Base-by-base conservation (phyloP, 1,140 invertebrate species). In the Pseudobourletiella spinata region DNA sequence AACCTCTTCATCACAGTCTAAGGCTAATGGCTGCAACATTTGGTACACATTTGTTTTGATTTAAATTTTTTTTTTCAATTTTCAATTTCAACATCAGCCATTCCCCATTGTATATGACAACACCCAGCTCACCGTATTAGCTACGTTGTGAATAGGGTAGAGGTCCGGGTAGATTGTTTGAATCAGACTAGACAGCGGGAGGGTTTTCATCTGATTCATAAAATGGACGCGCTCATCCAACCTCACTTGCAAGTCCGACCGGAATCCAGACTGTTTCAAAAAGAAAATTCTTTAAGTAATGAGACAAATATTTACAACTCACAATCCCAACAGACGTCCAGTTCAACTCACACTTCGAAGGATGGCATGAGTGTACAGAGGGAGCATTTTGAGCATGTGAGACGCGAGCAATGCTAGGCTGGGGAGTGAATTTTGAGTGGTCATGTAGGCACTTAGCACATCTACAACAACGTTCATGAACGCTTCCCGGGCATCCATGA, bases 401-500 rank as follows among this genome's bases (percentile, higher is more conserved):
- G 90, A 87, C 26, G 84, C 84, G 58, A 87, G 75, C 16, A 99
- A 80, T 57, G 85, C 84, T 2, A 76, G 76, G 16, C 80, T 73
- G 39, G 77, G 73, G 58, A 80, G 79, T 3, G 75, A 75, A 35
- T 83, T 80, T 72, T 89, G 82, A 26, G 83, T 80, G 32, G 84
- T 68, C 72, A 86, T 85, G 74, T 88, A 98, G 3, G 92, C 84
- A 51, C 83, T 83, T 26, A 98, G 76, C 64, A 90, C 83, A 79
- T 99, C 96, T 46, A 95, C 83, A 2, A 87, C 90, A 39, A 92
- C 94, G 78, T 97, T 98, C 43, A 96, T 89, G 59, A 99, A 82
- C 11, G 95, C 96, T 76, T 99, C 96, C 51, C 93, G 79, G 2
- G 95, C 95, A 78, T 99, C 95, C 2, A 84, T 82, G 69, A 98